These are phyloP conservation scores for Tridacna gigas DNA, from an alignment of 2,888 invertebrate genomes.

Conservation along the genomic window DNA sequence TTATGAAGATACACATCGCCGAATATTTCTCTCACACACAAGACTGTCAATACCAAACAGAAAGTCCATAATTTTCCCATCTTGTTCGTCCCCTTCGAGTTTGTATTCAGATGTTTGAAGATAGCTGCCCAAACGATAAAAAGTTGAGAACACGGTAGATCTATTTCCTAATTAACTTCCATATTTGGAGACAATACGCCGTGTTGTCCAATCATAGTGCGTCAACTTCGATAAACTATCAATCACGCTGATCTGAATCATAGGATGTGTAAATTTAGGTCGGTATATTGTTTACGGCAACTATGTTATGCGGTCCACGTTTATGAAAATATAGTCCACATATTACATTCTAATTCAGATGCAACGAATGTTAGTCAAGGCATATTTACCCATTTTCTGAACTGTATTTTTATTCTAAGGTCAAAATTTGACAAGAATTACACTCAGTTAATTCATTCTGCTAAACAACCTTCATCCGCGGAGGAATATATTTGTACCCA, in stretches of 20 bases:
- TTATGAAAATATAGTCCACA: conserved; percentile 5
- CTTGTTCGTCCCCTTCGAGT: no score
- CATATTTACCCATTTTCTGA: no score
- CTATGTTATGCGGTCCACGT: conserved; percentile 26
- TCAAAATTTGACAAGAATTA: no score
- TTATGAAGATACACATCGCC: conserved; percentile 81
- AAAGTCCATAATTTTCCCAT: no score
- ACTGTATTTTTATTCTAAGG: no score
- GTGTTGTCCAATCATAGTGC: conserved; percentile 9
- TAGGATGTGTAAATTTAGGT: neutral
- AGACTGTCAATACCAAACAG: neutral
- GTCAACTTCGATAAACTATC: neutral
- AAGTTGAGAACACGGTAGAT: neutral
- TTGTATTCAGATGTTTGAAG: no score
- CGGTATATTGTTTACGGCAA: conserved; percentile 40
- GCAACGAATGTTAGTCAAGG: no score
- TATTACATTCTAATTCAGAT: no score
- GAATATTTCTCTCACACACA: neutral
- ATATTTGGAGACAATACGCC: conserved; percentile 23
- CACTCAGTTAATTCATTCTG: no score
- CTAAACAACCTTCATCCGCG: no score
- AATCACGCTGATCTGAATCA: conserved; percentile 39
- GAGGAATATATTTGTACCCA: no score
- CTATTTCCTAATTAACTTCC: conserved; percentile 9
- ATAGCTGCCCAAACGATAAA: no score